Evolutionary conservation across 2,797 vertebrate genomes (phyloP).

Genomic region (Perodicticus potto): DNA sequence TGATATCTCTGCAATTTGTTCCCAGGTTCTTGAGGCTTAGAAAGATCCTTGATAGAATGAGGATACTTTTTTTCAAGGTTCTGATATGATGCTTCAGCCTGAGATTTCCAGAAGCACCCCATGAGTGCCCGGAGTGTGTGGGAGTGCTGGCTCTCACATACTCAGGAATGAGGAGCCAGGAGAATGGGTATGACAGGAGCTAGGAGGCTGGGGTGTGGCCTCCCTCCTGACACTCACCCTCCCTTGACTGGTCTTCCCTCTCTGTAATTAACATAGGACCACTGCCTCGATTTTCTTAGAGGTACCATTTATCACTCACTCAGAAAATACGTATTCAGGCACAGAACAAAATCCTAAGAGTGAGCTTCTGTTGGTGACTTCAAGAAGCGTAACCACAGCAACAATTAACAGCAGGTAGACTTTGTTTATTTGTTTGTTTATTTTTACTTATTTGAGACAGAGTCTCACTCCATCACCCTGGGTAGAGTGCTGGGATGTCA

Average conservation of each 20-base stretch:
- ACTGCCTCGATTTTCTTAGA: neutral
- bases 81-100: neutral
- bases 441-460: no score
- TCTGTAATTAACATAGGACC: neutral
- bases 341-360: neutral
- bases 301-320: rapidly evolving
- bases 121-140: neutral
- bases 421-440: no score
- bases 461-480: no score
- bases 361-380: neutral
- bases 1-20: neutral
- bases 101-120: neutral
- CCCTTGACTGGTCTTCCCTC: neutral
- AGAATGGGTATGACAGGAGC: neutral
- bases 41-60: neutral
- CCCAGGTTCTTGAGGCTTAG: neutral
- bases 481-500: no score
- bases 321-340: neutral
- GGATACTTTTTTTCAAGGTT: neutral
- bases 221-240: no score
- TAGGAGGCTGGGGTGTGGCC: neutral
- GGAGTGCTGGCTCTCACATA: neutral
- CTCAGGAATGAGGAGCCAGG: rapidly evolving
- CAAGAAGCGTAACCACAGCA: no score
- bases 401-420: no score